Base-by-base conservation (phyloP, 1,140 invertebrate species). In the Octopus bimaculoides region DNA sequence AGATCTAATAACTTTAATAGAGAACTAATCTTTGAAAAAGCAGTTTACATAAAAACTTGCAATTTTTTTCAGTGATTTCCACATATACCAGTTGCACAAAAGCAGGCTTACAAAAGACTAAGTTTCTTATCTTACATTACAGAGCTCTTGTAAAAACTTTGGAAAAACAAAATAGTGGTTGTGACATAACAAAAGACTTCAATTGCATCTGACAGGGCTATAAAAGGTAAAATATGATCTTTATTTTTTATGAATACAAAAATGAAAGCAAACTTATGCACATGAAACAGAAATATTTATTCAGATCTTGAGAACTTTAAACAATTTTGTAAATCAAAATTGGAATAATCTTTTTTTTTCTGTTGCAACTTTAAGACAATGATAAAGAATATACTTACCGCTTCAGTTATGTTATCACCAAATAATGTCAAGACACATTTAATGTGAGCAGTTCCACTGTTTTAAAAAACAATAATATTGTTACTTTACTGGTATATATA, bases 351-450 rank as follows among this genome's bases (percentile, higher is more conserved):
- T 61, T 17, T 61, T 61, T 9, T 61, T 12, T 12, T 61, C 56
- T 12, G 17, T 61, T 9, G 9, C 9, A 61, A 61, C 8, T n/a
- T 12, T 4, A 66, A 56, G 17, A 71, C 54, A 9, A 52, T 75
- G 26, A 41, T 56, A 52, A 79, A 2, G 10, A 26, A 26, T n/a
- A 66, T 75, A 81, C 82, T 82, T 80, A 84, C 84, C 52, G 82
- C 84, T 74, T 83, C 82, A 79, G 77, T 82, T 53, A 84, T 82
- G 77, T 81, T 81, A 75, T 84, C 84, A 53, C 84, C 82, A n/a
- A 76, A 61, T 55, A 84, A 56, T 5, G 84, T 84, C 5, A 84
- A 75, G 12, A 84, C 80, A 80, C 84, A 84, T 53, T 81, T 82
- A 54, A 83, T 74, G 56, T 56, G 69, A 54, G 79, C 74, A 20